These are phyloP conservation scores for Zelostemma sp. DNA, from an alignment of 1,140 invertebrate species.

Conservation along the genomic window DNA sequence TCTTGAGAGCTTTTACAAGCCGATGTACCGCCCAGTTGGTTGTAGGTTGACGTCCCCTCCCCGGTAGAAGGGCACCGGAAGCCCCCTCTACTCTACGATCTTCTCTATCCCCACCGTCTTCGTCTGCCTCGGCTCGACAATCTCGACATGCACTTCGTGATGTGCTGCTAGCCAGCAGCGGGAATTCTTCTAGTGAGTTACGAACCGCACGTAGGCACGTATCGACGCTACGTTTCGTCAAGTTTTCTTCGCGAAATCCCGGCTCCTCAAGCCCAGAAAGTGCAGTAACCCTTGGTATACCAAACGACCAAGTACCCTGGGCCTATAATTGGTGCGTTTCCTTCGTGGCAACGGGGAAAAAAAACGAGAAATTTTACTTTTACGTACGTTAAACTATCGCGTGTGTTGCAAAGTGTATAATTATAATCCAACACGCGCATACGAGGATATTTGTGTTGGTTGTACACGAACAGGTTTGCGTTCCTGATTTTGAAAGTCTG, in stretches of 20 bases:
- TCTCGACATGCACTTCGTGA: neutral
- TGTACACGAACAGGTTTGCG: neutral
- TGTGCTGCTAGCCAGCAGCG: neutral
- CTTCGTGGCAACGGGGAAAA: neutral
- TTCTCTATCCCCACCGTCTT: neutral
- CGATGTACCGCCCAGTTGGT: conserved; percentile 9
- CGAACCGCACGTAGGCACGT: neutral
- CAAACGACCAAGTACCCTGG: neutral
- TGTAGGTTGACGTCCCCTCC: neutral
- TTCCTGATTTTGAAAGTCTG: neutral
- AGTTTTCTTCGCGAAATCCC: neutral
- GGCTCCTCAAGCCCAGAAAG: neutral
- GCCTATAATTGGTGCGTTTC: neutral
- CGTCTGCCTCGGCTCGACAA: neutral
- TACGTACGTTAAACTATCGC: neutral
- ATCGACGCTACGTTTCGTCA: neutral
- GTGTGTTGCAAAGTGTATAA: neutral
- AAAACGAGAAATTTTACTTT: no score
- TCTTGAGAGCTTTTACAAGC: neutral
- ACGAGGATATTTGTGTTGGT: neutral
- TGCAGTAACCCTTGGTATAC: neutral
- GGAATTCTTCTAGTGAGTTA: conserved; percentile 2
- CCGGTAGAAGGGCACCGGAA: conserved; percentile 5
- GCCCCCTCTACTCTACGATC: neutral
- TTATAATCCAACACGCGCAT: neutral